phyloP scores from a whole-genome alignment of 2,797 vertebrate genomes.

The Setipinna tenuifilis region DNA sequence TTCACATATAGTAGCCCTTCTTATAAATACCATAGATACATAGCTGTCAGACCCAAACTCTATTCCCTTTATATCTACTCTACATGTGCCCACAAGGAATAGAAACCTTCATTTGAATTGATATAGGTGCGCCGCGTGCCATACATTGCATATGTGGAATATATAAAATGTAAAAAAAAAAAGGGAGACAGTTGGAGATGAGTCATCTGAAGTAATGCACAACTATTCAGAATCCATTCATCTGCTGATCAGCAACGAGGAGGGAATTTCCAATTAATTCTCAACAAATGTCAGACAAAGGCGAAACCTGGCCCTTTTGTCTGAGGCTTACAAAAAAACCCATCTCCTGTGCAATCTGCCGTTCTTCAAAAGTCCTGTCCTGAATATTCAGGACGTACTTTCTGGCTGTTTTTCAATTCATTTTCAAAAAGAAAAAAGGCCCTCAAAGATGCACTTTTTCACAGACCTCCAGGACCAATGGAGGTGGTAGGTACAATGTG shows the following conservation, averaged over 20 bases:
- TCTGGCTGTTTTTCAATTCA: not conserved
- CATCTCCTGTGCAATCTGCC: not conserved
- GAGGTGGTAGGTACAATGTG: not conserved
- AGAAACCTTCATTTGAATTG: not conserved
- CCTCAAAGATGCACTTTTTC: constrained; percentile 1
- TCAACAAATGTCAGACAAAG: constrained; percentile 15
- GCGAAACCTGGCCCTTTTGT: not conserved
- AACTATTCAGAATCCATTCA: not conserved
- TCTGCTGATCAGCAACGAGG: not conserved
- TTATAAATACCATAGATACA: not conserved
- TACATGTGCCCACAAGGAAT: not conserved
- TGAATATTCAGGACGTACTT: not conserved
- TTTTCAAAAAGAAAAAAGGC: not conserved
- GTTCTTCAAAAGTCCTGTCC: constrained; percentile 19
- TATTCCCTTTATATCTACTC: not conserved
- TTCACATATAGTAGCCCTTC: not conserved
- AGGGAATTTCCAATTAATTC: constrained; percentile 20
- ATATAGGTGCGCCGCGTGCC: not conserved
- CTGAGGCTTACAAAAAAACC: not conserved
- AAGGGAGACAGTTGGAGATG: not conserved
- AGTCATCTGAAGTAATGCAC: not conserved
- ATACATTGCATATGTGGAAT: not conserved
- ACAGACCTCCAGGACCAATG: not conserved
- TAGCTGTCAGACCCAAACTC: not conserved
- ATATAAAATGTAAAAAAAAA: not conserved